Evolutionary conservation across 2,797 vertebrate genomes (phyloP).

Genomic region (Falco rusticolus): DNA sequence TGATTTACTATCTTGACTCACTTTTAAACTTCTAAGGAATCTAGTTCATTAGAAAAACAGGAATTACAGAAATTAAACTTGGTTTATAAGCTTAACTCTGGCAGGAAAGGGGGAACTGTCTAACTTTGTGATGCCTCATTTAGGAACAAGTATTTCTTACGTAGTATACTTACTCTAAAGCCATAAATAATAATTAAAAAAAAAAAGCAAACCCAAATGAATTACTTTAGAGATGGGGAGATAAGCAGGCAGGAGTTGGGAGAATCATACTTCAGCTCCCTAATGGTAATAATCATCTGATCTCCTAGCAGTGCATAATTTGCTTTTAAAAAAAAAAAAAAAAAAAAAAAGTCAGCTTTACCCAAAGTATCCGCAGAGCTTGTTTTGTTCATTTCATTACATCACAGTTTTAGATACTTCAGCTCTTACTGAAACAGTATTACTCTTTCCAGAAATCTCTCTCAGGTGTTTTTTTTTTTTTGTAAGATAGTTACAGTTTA

Average conservation of each 20-base stretch:
- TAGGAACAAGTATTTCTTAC: background rate
- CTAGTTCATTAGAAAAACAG: background rate
- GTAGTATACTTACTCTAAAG: background rate
- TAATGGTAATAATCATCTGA: background rate
- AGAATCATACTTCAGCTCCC: background rate
- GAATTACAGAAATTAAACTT: background rate
- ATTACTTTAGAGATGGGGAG: background rate
- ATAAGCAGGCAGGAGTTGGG: background rate
- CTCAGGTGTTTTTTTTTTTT: background rate
- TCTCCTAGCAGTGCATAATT: background rate
- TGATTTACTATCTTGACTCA: too few relatives aligned
- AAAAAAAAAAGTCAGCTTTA: background rate
- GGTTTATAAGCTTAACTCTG: background rate
- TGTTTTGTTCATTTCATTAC: background rate
- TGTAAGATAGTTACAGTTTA: background rate
- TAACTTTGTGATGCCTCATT: background rate
- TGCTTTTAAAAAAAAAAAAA: background rate
- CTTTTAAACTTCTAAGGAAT: background rate
- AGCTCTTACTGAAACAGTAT: background rate
- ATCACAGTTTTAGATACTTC: background rate
- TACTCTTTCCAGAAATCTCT: background rate
- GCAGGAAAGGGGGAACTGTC: background rate
- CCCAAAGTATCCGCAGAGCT: background rate
- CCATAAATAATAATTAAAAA: background rate
- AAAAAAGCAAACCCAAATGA: background rate